Evolutionary conservation across 2,797 vertebrate species (phyloP).

Genomic region (Cygnus olor): DNA sequence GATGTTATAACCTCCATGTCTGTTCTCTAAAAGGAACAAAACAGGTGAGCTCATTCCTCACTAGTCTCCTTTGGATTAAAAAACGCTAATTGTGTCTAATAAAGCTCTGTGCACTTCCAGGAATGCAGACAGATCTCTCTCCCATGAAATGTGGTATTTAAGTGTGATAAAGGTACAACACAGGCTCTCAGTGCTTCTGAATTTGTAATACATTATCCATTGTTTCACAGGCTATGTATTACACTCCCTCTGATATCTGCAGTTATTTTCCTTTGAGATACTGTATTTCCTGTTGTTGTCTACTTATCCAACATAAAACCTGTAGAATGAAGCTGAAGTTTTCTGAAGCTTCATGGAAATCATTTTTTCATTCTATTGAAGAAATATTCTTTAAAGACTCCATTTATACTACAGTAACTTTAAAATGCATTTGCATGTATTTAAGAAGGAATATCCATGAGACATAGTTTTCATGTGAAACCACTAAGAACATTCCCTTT

Average conservation of each 20-base stretch:
- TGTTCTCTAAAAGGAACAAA: conserved; percentile 46
- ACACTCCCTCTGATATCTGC: neutral
- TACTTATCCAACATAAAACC: neutral
- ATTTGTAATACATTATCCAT: neutral
- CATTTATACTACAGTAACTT: neutral
- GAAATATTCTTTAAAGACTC: neutral
- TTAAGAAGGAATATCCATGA: neutral
- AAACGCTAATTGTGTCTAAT: conserved; percentile 35
- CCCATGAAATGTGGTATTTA: neutral
- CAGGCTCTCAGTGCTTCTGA: neutral
- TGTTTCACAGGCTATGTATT: neutral
- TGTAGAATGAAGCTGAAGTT: neutral
- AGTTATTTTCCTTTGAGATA: neutral
- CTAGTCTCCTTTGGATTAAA: conserved; percentile 24
- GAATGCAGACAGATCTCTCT: neutral
- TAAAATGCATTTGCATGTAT: neutral
- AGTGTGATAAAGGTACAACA: neutral
- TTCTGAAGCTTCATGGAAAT: neutral
- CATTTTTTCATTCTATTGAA: neutral
- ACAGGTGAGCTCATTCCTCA: conserved; percentile 52
- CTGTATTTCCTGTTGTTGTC: neutral
- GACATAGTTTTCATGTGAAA: neutral
- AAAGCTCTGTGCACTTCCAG: neutral
- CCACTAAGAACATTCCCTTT: neutral
- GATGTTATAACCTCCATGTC: neutral